Base-by-base conservation (phyloP, 1,140 invertebrate species). In the Drosophila ogumai region DNA sequence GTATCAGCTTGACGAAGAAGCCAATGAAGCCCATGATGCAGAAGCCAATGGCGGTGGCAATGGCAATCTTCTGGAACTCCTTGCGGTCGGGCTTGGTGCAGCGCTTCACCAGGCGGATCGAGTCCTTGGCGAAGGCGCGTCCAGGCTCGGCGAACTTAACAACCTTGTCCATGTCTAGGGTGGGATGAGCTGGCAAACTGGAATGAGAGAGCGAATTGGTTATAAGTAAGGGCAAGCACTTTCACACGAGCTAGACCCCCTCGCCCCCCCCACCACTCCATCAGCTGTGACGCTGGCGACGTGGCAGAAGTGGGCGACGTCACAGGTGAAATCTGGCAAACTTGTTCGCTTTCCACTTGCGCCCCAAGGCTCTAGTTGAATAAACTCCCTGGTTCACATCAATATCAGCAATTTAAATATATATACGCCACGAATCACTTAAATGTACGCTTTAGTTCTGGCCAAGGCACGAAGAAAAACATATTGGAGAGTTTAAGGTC, bases 21-120 rank as follows among this genome's bases (percentile, higher is more conserved):
- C 99, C 99, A 93, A 99, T 99, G 93, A 99, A 99, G 50, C 99
- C 99, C 99, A 99, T 99, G 92, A 99, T 99, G 90, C 97, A 99
- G 94, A 99, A 99, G 54, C 99, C 99, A 92, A 99, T 99, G 1
- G 99, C 99, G 73, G 99, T 99, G 43, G 99, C 99, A 86, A 99
- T 97, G 17, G 99, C 99, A 93, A 99, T 99, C 94, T 99, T 99
- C 93, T 99, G 98, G 93, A 99, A 99, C 94, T 99, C 99, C 98
- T 94, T 99, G 91, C 98, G 95, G 93, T 99, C 99, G 52, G 99
- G 99, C 93, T 99, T 99, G 52, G 99, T 99, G 93, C 99, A 99
- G 93, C 99, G 96, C 94, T 99, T 99, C 1, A 99, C 98, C 86
- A 99, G 94, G 93, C 99, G 95, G 79, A 98, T 95, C 15, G 99